Conservation (phyloP, 2,797 vertebrate genomes). For the Crenuchus spilurus region DNA sequence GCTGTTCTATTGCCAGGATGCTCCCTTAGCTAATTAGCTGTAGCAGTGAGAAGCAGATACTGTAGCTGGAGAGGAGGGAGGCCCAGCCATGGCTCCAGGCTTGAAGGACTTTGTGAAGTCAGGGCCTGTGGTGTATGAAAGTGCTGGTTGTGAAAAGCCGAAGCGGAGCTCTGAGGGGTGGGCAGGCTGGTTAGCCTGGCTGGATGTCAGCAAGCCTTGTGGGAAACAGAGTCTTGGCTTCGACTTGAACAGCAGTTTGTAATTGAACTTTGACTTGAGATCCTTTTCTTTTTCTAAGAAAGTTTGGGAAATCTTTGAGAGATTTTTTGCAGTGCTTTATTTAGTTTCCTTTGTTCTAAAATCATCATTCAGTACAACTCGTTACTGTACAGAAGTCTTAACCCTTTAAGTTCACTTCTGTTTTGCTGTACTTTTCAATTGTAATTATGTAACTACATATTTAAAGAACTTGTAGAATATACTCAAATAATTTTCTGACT, state of each 20-base stretch:
- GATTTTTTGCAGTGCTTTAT: neutral
- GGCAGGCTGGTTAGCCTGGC: slow-evolving; percentile 31
- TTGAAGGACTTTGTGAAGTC: slow-evolving; percentile 34
- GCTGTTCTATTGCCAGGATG: slow-evolving; percentile 60
- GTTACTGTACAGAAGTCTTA: neutral
- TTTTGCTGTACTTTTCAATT: no score
- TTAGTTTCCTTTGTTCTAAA: neutral
- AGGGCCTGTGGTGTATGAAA: slow-evolving; percentile 42
- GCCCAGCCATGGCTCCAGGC: slow-evolving; percentile 2
- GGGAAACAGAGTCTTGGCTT: slow-evolving; percentile 60
- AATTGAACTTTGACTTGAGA: slow-evolving; percentile 9
- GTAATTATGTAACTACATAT: no score
- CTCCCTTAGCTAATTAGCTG: slow-evolving; percentile 73
- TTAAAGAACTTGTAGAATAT: no score
- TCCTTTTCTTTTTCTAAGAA: neutral
- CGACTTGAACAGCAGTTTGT: slow-evolving; percentile 21
- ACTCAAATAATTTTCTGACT: no score
- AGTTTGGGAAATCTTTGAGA: neutral
- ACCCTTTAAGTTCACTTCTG: no score
- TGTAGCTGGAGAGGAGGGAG: slow-evolving; percentile 38
- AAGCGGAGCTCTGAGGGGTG: slow-evolving; percentile 55
- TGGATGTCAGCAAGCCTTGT: slow-evolving; percentile 65
- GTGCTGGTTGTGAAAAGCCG: slow-evolving; percentile 54
- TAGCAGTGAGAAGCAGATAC: slow-evolving; percentile 64
- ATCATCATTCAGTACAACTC: neutral